Percentiles rank a stretch among this genome's conserved stretches.
These are phyloP conservation scores for Boloria euphrosyne DNA, from an alignment of 2,888 invertebrate species.

Conservation along the genomic window DNA sequence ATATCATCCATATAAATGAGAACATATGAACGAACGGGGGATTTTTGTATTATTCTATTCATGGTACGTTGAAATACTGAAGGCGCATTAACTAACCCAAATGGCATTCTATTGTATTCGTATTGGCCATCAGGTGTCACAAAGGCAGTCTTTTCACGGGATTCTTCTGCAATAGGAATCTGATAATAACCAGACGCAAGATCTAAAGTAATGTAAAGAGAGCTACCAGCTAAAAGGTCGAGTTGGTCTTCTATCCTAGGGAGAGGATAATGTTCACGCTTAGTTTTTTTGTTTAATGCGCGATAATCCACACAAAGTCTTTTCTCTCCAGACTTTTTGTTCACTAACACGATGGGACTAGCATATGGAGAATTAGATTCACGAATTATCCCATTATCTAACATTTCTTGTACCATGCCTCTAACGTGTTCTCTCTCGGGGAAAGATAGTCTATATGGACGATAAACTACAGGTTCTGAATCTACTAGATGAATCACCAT, in stretches of 20 bases:
- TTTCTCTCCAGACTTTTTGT: conserved; percentile 34
- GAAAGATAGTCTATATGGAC: conserved; percentile 15
- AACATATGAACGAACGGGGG: no score
- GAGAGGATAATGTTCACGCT: not conserved
- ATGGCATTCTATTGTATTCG: conserved; percentile 41
- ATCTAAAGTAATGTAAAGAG: conserved; percentile 39
- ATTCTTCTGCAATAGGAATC: conserved; percentile 33
- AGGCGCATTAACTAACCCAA: conserved; percentile 38
- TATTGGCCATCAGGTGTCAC: conserved; percentile 34
- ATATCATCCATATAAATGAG: conserved; percentile 40
- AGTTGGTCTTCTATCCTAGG: conserved; percentile 17
- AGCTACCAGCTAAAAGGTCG: conserved; percentile 31
- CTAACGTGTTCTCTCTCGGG: conserved; percentile 5
- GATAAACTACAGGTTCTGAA: conserved; percentile 9
- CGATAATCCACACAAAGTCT: conserved; percentile 9
- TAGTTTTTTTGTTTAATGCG: not conserved
- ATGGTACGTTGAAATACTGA: conserved; percentile 30
- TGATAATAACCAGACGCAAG: conserved; percentile 41
- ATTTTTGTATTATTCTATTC: no score
- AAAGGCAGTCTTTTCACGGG: conserved; percentile 36
- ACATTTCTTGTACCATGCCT: conserved; percentile 24
- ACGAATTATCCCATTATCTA: conserved; percentile 29
- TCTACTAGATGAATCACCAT: not conserved
- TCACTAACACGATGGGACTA: conserved; percentile 40
- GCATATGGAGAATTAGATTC: conserved; percentile 38